These are phyloP conservation scores for Operophtera brumata DNA, from an alignment of 2,888 invertebrate species.

Conservation along the genomic window DNA sequence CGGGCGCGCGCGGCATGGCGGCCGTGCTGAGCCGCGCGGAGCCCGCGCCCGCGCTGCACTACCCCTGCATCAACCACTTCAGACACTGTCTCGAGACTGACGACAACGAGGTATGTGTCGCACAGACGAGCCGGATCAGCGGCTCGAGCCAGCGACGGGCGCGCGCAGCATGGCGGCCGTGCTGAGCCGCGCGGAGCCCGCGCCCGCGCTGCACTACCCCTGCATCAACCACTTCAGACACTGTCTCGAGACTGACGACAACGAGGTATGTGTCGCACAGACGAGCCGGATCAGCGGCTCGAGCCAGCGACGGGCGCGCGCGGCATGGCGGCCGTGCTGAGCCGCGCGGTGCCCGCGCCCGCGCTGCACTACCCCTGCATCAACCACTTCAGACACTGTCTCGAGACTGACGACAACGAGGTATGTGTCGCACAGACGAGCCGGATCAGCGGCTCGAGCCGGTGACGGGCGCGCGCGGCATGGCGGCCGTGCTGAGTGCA, in stretches of 20 bases:
- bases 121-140: slow-evolving; percentile 85
- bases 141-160: slow-evolving; percentile 92
- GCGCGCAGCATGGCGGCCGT: slow-evolving; percentile 94
- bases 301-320: slow-evolving; percentile 93
- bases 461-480: slow-evolving; percentile 92
- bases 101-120: too few relatives aligned
- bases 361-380: slow-evolving; percentile 95
- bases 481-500: slow-evolving; percentile 94
- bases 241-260: slow-evolving; percentile 81
- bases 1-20: slow-evolving; percentile 93
- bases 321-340: slow-evolving; percentile 93
- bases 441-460: too few relatives aligned
- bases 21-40: slow-evolving; percentile 93
- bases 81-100: too few relatives aligned
- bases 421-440: slow-evolving; percentile 38
- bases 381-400: slow-evolving; percentile 93
- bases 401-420: slow-evolving; percentile 74
- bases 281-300: too few relatives aligned
- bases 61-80: slow-evolving; percentile 96
- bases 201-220: slow-evolving; percentile 92
- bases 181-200: slow-evolving; percentile 89
- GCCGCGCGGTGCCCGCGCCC: slow-evolving; percentile 90
- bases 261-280: slow-evolving; percentile 51
- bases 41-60: slow-evolving; percentile 90
- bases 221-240: slow-evolving; percentile 96